Base-by-base conservation (phyloP, 2,113 vertebrate genomes). In the Pollimyrus isidori region DNA sequence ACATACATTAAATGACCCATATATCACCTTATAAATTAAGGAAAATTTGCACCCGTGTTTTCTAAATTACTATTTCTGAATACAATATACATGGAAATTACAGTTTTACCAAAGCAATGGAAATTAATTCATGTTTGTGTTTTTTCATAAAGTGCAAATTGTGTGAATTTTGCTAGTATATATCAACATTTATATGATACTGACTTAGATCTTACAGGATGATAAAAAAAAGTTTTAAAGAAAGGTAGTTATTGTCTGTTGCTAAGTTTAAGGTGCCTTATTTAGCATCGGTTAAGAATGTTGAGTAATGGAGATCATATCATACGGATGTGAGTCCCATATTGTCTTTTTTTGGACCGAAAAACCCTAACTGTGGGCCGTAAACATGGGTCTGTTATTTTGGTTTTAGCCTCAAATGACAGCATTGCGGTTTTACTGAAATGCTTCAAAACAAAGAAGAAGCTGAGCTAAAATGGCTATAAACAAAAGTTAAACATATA, bases 321-420 rank as follows among this genome's bases (percentile, higher is more conserved):
- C 87, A 45, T 30, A 89, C 17, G 26, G n/a, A 35, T 62, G 30
- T 69, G 45, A 65, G 42, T 4, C 17, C 88, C 15, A 80, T 76
- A 52, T 52, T 89, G 89, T 88, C 90, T 90, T 56, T 90, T 89
- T 90, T 89, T 94, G 93, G 92, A 92, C 90, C 1, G 56, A 89
- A 90, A 90, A 65, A 88, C 89, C 89, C 92, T 94, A 93, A 87
- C 90, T 94, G 94, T 73, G 94, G 94, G 94, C 91, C 92, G 26
- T 62, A 84, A 91, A 92, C 93, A 92, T 89, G 89, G 89, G 90
- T 89, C 56, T 89, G 87, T 92, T 91, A 91, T 94, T 94, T 94
- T 92, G 90, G 92, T 91, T 87, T 87, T 80, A 91, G 94, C 93
- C 94, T 92, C 93, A 93, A 91, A 91, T 92, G 93, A 93, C 90